A percentile compares a stretch with the other conserved stretches of the same genome.
phyloP scores from a whole-genome alignment of 2,797 vertebrate genomes.

The Neosalanx taihuensis region DNA sequence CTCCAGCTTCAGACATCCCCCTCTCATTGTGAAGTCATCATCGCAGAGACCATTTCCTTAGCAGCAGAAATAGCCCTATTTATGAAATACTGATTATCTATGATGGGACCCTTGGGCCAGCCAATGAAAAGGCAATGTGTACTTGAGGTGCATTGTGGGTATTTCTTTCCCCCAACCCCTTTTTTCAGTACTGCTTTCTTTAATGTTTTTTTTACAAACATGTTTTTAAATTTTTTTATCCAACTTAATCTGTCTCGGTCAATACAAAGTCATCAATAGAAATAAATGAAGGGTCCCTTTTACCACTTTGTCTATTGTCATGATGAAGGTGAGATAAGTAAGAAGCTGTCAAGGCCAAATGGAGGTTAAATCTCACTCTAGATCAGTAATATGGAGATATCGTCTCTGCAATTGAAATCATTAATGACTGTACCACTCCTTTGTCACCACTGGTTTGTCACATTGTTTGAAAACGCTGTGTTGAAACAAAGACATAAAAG shows the following conservation, averaged over 20 bases:
- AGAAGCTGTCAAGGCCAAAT: constrained; percentile 52
- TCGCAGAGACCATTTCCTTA: constrained; percentile 63
- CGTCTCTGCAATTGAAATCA: constrained; percentile 43
- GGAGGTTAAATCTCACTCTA: constrained; percentile 45
- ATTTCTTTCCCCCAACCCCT: background rate
- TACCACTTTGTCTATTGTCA: too few relatives aligned
- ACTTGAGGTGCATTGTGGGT: constrained; percentile 34
- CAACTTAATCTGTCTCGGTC: too few relatives aligned
- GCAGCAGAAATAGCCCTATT: constrained; percentile 63
- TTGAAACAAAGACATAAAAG: constrained; percentile 41
- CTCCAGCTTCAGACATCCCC: constrained; percentile 55
- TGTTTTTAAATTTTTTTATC: too few relatives aligned
- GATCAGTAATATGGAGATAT: constrained; percentile 51
- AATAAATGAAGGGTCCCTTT: too few relatives aligned
- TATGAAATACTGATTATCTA: constrained; percentile 68
- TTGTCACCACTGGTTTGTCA: constrained; percentile 40
- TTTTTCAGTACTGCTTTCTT: constrained; percentile 13
- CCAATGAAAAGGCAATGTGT: constrained; percentile 45
- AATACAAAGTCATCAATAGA: too few relatives aligned
- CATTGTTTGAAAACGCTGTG: constrained; percentile 38
- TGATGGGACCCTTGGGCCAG: constrained; percentile 59
- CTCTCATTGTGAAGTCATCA: constrained; percentile 66
- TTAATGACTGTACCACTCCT: constrained; percentile 24
- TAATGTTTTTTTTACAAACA: background rate
- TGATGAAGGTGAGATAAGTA: constrained; percentile 6